Conservation (phyloP, 30 jellyfish, hydroid and myxozoan species). For the Clytia hemisphaerica region DNA sequence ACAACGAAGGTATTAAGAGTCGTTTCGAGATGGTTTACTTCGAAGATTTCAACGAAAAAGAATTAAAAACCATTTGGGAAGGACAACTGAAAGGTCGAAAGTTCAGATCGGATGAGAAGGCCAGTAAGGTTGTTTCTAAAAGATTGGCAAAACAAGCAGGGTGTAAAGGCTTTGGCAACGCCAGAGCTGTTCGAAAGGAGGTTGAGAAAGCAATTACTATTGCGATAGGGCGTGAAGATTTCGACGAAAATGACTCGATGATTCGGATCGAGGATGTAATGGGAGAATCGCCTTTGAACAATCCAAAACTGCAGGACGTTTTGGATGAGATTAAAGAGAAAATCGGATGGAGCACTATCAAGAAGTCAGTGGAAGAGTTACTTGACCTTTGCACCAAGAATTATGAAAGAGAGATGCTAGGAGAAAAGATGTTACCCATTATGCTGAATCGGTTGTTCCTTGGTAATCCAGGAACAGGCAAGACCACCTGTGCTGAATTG, state of each 20-base stretch:
- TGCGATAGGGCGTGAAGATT: constrained; percentile 8
- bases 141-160: constrained; percentile 7
- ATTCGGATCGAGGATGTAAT: constrained; percentile 12
- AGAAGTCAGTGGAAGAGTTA: background rate
- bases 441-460: constrained; percentile 19
- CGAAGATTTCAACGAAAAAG: constrained; percentile 21
- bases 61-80: constrained; percentile 16
- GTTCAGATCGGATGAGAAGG: background rate
- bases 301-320: constrained; percentile 10
- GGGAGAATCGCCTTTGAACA: constrained; percentile 14
- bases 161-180: constrained; percentile 16
- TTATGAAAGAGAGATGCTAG: background rate
- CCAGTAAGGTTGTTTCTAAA: background rate
- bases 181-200: constrained; percentile 28
- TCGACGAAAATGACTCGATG: background rate
- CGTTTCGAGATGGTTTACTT: constrained; percentile 11
- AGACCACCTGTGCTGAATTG: constrained; percentile 17
- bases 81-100: background rate
- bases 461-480: constrained; percentile 29
- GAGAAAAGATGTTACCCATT: constrained; percentile 6
- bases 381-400: constrained; percentile 6
- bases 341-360: constrained; percentile 4
- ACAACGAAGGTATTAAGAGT: constrained; percentile 23
- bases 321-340: constrained; percentile 6
- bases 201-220: constrained; percentile 17